A percentile compares a stretch with the other conserved stretches of the same genome.
These are phyloP conservation scores for Cryptocephalus moraei DNA, from an alignment of 2,888 invertebrate species.

Conservation along the genomic window DNA sequence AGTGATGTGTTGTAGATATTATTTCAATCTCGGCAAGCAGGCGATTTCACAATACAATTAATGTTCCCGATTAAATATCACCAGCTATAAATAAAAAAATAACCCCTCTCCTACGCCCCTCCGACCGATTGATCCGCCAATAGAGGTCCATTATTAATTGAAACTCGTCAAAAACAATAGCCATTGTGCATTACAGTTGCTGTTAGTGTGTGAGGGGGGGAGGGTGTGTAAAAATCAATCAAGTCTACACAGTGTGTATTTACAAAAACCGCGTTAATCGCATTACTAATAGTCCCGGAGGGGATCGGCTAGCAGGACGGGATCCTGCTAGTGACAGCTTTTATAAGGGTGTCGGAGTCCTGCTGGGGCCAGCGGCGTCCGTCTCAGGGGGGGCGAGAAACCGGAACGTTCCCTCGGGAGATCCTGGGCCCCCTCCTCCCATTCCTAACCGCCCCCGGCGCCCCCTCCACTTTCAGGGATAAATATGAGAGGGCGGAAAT, in stretches of 20 bases:
- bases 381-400: conserved; percentile 23
- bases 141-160: conserved; percentile 13
- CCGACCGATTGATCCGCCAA: too few relatives aligned
- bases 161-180: conserved; percentile 24
- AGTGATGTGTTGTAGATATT: too few relatives aligned
- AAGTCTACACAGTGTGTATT: conserved; percentile 26
- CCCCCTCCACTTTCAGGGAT: not conserved
- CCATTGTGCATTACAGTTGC: conserved; percentile 15
- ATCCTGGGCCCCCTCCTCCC: not conserved
- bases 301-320: conserved; percentile 23
- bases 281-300: conserved; percentile 31
- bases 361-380: conserved; percentile 30
- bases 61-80: too few relatives aligned
- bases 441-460: not conserved
- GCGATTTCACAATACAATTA: too few relatives aligned
- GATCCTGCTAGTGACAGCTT: conserved; percentile 36
- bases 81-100: too few relatives aligned
- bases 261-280: conserved; percentile 37
- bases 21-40: too few relatives aligned
- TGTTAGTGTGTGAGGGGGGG: conserved; percentile 1
- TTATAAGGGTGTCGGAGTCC: conserved; percentile 37
- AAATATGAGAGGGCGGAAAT: not conserved
- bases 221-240: conserved; percentile 32
- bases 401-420: conserved; percentile 14
- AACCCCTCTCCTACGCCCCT: too few relatives aligned